Base-by-base conservation (phyloP, 2,113 vertebrate genomes). In the Deroptyus accipitrinus region DNA sequence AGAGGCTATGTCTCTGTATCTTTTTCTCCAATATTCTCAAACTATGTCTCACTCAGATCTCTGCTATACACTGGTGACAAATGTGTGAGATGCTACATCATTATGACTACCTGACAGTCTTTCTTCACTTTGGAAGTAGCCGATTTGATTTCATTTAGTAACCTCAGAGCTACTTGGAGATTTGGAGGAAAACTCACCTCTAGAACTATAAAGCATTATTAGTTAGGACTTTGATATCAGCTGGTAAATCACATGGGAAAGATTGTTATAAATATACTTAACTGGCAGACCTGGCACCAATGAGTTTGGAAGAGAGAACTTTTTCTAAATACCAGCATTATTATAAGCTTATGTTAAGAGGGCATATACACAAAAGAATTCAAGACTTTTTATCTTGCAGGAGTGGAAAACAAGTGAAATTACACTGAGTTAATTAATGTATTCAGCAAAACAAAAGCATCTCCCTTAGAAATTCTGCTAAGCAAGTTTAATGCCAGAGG, bases 261-360 rank as follows among this genome's bases (percentile, higher is more conserved):
- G 78, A 80, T 57, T 83, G 28, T 80, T 82, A 35, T 33, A 86
- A 95, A 79, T 59, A 59, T 55, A 92, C 75, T 91, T 88, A 89
- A 86, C 70, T 51, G 35, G 75, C 59, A 91, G 84, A 88, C 28
- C 27, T 86, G 72, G 72, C 62, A 88, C 49, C 27, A 92, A 4
- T 14, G 8, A 86, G 30, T 82, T 95, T 49, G 80, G 63, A 83
- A 90, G 70, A 87, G 15, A 55, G 73, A 76, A 42, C 10, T 49
- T 84, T 87, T 94, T 82, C 25, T 35, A 78, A 96, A 86, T 55
- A 49, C 76, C 44, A 72, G 42, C 33, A n/a, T 91, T 83, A 75
- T 93, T 83, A 90, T 61, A 37, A 92, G 87, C 85, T 96, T 95
- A 88, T 54, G n/a, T 73, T 94, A 83, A 95, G 75, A 83, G 7